Evolutionary conservation across 1,140 invertebrate genomes (phyloP).

Genomic region (Apocrypta bakeri): DNA sequence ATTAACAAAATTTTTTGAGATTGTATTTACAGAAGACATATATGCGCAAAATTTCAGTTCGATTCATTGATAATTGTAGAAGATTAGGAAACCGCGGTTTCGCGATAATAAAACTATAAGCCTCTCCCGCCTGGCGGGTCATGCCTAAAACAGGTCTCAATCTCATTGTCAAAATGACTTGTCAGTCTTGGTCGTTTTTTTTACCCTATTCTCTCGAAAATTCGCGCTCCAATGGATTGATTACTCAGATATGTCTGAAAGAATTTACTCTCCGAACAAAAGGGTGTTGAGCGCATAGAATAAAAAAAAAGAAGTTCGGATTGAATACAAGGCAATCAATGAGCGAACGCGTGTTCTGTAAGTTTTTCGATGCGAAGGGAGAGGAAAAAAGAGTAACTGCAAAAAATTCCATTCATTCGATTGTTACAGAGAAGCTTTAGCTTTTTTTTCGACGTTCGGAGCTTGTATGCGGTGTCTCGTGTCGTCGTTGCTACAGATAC

Average conservation of each 20-base stretch:
- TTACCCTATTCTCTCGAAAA: neutral
- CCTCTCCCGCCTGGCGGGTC: too few species aligned
- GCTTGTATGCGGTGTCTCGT: neutral
- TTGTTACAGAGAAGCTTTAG: neutral
- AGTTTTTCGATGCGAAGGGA: neutral
- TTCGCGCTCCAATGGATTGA: neutral
- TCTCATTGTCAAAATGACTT: too few species aligned
- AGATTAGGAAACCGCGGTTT: too few species aligned
- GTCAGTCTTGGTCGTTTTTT: too few species aligned
- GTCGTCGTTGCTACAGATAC: neutral
- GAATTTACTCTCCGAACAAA: neutral
- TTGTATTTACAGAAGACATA: too few species aligned
- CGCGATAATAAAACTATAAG: too few species aligned
- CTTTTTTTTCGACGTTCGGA: neutral
- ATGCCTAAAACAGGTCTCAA: too few species aligned
- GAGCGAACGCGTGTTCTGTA: slow-evolving; percentile 1
- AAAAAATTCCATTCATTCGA: slow-evolving; percentile 28
- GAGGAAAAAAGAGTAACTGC: neutral
- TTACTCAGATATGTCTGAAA: neutral
- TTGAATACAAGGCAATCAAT: neutral
- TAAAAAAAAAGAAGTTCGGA: neutral
- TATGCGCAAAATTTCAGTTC: too few species aligned
- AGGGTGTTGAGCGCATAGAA: neutral
- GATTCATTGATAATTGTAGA: too few species aligned
- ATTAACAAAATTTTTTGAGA: too few species aligned